Evolutionary conservation across 2,888 invertebrate genomes (phyloP).

Genomic region (Graphium colonna): DNA sequence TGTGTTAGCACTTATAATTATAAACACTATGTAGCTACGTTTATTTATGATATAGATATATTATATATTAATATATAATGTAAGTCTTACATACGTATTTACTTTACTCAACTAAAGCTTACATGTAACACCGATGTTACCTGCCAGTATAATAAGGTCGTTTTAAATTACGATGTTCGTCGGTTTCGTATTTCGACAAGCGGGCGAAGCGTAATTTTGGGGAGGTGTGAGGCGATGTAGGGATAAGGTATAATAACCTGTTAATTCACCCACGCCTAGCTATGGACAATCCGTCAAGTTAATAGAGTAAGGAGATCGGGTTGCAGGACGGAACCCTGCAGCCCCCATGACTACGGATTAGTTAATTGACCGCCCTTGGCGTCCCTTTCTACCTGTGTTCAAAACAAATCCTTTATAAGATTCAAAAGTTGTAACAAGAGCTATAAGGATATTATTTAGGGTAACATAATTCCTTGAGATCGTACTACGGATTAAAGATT

Average conservation of each 20-base stretch:
- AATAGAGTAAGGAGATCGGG: slow-evolving; percentile 3
- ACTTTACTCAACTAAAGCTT: no score
- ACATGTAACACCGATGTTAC: no score
- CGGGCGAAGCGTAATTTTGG: not conserved
- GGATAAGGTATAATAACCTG: slow-evolving; percentile 4
- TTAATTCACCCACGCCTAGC: not conserved
- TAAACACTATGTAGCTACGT: no score
- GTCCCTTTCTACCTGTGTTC: not conserved
- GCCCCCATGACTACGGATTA: not conserved
- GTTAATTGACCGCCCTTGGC: not conserved
- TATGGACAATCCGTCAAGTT: not conserved
- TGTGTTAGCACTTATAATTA: no score
- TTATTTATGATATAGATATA: no score
- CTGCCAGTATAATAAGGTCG: not conserved
- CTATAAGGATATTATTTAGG: no score
- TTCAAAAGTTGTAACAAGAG: no score
- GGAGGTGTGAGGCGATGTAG: slow-evolving; percentile 7
- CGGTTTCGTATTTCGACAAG: slow-evolving; percentile 7
- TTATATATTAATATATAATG: no score
- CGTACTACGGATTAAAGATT: no score
- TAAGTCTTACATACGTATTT: no score
- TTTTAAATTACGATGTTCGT: not conserved
- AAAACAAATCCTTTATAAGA: no score
- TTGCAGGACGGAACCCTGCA: not conserved
- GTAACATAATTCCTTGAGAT: no score